Conservation (phyloP, 2,888 invertebrate genomes). For the Asteroscopus sphinx region DNA sequence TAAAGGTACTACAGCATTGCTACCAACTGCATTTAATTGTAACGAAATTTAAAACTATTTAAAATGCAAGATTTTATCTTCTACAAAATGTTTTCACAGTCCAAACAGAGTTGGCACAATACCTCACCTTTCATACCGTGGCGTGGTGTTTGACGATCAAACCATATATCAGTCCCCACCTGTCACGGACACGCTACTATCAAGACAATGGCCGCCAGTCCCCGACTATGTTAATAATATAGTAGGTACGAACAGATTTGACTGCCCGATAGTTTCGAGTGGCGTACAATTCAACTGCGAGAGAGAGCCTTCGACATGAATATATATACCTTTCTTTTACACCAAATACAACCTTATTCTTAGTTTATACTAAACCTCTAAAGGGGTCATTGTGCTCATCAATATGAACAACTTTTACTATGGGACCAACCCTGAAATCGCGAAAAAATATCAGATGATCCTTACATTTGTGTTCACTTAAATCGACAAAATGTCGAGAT, state of each 20-base stretch:
- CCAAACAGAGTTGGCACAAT: slow-evolving; percentile 19
- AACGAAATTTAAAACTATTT: slow-evolving; percentile 17
- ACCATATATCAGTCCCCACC: slow-evolving; percentile 32
- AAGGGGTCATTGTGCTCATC: too few species aligned
- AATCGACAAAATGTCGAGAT: too few species aligned
- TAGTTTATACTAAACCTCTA: too few species aligned
- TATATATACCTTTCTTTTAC: not conserved
- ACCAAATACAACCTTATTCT: too few species aligned
- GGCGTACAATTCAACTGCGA: slow-evolving; percentile 26
- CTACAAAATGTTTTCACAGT: slow-evolving; percentile 24
- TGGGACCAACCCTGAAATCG: too few species aligned
- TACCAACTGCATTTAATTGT: slow-evolving; percentile 17
- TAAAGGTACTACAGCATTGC: too few species aligned
- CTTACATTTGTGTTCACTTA: too few species aligned
- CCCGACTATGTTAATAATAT: slow-evolving; percentile 33
- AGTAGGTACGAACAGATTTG: slow-evolving; percentile 33
- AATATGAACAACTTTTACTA: too few species aligned
- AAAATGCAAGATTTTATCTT: slow-evolving; percentile 37
- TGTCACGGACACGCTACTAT: slow-evolving; percentile 37
- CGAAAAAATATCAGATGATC: too few species aligned
- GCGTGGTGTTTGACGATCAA: slow-evolving; percentile 30
- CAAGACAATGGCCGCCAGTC: slow-evolving; percentile 32
- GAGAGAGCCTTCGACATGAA: slow-evolving; percentile 1
- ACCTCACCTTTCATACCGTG: slow-evolving; percentile 11
- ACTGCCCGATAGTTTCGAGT: slow-evolving; percentile 26